Percentiles rank a stretch among this genome's conserved stretches.
phyloP scores from a whole-genome alignment of 2,888 invertebrate species.

The Trichopoda pennipes region DNA sequence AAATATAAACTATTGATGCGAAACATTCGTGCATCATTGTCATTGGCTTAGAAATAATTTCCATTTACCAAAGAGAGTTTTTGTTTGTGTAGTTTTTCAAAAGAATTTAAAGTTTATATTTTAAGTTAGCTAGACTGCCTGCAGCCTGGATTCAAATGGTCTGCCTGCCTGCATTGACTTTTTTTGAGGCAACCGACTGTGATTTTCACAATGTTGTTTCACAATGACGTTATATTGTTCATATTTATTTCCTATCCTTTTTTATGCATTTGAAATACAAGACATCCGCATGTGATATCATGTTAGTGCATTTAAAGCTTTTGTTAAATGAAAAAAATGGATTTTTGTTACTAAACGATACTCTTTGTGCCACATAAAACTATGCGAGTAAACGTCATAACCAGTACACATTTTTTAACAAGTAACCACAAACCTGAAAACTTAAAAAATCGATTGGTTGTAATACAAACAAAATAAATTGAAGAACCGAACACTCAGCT shows the following conservation, averaged over 20 bases:
- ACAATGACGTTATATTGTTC: constrained; percentile 50
- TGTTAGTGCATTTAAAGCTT: constrained; percentile 56
- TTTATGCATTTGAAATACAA: constrained; percentile 52
- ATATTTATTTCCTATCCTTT: constrained; percentile 43
- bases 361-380: constrained; percentile 25
- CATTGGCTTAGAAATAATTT: constrained; percentile 62
- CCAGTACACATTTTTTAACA: constrained; percentile 23
- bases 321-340: constrained; percentile 34
- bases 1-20: constrained; percentile 45
- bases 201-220: constrained; percentile 37
- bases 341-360: constrained; percentile 29
- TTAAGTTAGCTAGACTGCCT: constrained; percentile 47
- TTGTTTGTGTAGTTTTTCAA: constrained; percentile 46
- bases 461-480: background rate
- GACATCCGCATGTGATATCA: constrained; percentile 63
- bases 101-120: constrained; percentile 61
- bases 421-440: constrained; percentile 29
- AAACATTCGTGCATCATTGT: constrained; percentile 54
- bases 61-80: constrained; percentile 25
- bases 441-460: constrained; percentile 17
- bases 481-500: no score
- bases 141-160: constrained; percentile 23
- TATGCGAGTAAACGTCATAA: constrained; percentile 22
- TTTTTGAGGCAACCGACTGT: constrained; percentile 24
- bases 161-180: background rate